Evolutionary conservation across 2,888 invertebrate species (phyloP), one percentile per base, ranked within the genome.

Genomic region (Ormyrus thymus): DNA sequence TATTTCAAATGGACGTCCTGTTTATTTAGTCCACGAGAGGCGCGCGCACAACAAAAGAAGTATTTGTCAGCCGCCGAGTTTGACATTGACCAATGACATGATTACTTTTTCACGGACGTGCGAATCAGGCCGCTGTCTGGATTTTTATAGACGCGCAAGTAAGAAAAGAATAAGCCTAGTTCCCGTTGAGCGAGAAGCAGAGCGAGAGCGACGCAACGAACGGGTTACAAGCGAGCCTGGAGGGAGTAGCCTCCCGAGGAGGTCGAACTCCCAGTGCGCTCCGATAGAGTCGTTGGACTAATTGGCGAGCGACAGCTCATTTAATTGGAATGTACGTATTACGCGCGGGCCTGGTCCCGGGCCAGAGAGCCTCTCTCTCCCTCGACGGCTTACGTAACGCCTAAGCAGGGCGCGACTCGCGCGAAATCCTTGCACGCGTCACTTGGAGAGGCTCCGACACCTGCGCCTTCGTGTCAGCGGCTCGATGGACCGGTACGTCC

Each of bases 271-370:
- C 29, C 2, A 29, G 29, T 29, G 29, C 4, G 29, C 29, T 29
- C 29, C 29, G 29, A 29, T 29, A 1, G 29, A 29, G 29, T 4
- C 29, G 29, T 29, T 29, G 3, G 0, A 29, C 29, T 29, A 29
- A 29, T 29, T 29, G 4, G 7, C 8, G 68, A 70, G 59, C 71
- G 71, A 75, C 79, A 79, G 65, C 59, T 70, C 69, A 51, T 75
- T 74, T 71, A 79, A 79, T 75, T 75, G 71, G 66, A 66, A 71
- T 71, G 53, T 50, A 13, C 71, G 58, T 29, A 29, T 70, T 76
- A 61, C 64, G 51, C 48, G 45, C 46, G 13, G 11, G 45, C 13
- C 71, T 79, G 70, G 75, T 75, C 53, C 10, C n/a, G 9, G n/a
- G 75, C 71, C 70, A 75, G 50, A 8, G 53, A 29, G 45, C 61